Evolutionary conservation across 2,888 invertebrate genomes (phyloP).

Genomic region (Falcaria lacertinaria): DNA sequence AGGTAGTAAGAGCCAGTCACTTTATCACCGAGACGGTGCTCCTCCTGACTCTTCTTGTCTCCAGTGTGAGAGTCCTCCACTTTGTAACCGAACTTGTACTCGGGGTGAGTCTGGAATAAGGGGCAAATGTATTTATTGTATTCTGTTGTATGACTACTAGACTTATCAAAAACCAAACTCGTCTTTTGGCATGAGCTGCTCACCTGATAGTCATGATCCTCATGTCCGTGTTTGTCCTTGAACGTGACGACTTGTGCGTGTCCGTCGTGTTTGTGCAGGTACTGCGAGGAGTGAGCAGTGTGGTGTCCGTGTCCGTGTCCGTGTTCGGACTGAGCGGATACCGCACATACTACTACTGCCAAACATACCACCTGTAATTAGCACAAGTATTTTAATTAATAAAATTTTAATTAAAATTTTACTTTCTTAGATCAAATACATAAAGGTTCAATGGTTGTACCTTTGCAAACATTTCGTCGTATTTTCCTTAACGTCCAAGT

Average conservation of each 20-base stretch:
- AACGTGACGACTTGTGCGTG: conserved; percentile 33
- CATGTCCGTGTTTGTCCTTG: conserved; percentile 54
- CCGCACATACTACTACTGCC: not conserved
- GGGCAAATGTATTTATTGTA: not conserved
- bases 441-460: too few relatives aligned
- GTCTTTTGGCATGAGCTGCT: not conserved
- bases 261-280: conserved; percentile 31
- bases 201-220: conserved; percentile 27
- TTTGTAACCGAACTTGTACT: conserved; percentile 55
- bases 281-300: conserved; percentile 17
- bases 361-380: not conserved
- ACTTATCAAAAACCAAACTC: too few relatives aligned
- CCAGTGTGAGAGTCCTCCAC: conserved; percentile 70
- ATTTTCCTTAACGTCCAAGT: too few relatives aligned
- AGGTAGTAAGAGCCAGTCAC: conserved; percentile 60
- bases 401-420: too few relatives aligned
- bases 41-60: conserved; percentile 71
- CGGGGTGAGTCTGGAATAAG: conserved; percentile 47
- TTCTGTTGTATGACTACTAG: too few relatives aligned
- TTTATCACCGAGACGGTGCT: conserved; percentile 64
- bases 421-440: too few relatives aligned
- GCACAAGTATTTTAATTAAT: conserved; percentile 1
- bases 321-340: too few relatives aligned
- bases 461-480: too few relatives aligned
- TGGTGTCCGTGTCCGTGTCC: too few relatives aligned